Evolutionary conservation across 2,888 invertebrate genomes (phyloP).

Genomic region (Lasioglossum leucozonium): DNA sequence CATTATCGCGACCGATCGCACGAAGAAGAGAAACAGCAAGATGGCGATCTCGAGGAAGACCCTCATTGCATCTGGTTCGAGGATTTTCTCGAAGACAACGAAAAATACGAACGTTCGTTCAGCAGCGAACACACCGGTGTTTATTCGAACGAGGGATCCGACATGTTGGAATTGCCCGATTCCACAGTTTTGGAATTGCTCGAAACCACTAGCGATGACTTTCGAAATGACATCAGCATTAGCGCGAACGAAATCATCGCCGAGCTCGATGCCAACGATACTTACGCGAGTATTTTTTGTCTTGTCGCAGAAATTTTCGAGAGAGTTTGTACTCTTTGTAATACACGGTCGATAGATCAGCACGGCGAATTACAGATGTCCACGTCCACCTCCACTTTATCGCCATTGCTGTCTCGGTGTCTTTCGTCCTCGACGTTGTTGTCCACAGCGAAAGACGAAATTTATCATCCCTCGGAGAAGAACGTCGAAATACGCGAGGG

Average conservation of each 20-base stretch:
- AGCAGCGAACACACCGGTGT: not conserved
- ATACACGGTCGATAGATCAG: not conserved
- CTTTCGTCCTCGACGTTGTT: not conserved
- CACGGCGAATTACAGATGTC: not conserved
- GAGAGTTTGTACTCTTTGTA: constrained; percentile 14
- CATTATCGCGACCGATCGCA: not conserved
- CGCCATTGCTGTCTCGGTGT: not conserved
- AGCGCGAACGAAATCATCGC: constrained; percentile 79
- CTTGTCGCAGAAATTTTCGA: constrained; percentile 34
- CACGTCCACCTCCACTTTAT: not conserved
- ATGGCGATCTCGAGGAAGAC: not conserved
- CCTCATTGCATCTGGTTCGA: constrained; percentile 46
- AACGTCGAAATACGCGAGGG: not conserved
- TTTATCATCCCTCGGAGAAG: not conserved
- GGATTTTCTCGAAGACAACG: not conserved
- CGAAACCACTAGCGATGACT: constrained; percentile 74
- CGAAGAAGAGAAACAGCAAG: not conserved
- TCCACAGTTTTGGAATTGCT: constrained; percentile 71
- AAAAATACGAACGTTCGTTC: not conserved
- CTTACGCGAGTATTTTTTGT: constrained; percentile 19
- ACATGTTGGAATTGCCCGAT: constrained; percentile 75
- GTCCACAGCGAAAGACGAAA: not conserved
- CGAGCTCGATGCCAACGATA: constrained; percentile 64
- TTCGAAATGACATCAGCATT: constrained; percentile 76
- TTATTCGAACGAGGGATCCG: constrained; percentile 70